A percentile compares a stretch with the other conserved stretches of the same genome.
Evolutionary conservation across 2,113 vertebrate genomes (phyloP).

Genomic region (Tichodroma muraria): DNA sequence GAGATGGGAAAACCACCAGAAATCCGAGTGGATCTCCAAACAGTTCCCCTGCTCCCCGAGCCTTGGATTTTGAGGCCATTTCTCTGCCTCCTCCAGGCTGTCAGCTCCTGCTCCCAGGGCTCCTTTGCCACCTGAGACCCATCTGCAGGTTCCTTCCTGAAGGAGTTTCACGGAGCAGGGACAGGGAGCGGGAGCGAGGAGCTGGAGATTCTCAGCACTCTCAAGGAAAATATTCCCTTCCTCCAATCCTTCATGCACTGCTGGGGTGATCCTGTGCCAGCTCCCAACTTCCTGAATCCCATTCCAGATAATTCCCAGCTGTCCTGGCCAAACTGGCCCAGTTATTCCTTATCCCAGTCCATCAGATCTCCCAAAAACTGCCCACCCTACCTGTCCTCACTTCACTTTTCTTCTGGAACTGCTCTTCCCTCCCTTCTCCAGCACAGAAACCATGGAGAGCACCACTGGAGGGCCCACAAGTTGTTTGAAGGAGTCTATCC

Average conservation of each 20-base stretch:
- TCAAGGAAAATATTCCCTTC: neutral
- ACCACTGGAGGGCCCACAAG: conserved; percentile 43
- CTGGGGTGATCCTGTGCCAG: neutral
- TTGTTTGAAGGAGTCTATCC: neutral
- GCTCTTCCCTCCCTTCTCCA: neutral
- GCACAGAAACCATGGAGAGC: neutral
- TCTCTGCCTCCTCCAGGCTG: neutral
- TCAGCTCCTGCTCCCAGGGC: neutral
- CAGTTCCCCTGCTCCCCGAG: neutral
- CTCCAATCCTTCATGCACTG: neutral
- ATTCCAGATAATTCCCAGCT: neutral
- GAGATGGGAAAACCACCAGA: neutral
- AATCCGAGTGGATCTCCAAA: neutral
- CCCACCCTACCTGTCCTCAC: neutral
- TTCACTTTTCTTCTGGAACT: neutral
- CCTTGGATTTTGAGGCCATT: neutral
- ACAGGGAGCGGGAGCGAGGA: neutral
- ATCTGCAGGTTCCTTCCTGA: neutral
- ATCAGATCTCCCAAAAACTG: rapidly evolving
- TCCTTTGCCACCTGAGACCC: neutral
- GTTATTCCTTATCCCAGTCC: neutral
- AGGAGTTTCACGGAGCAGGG: neutral
- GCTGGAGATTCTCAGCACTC: neutral
- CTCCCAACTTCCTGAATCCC: neutral
- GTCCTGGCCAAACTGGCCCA: neutral